Evolutionary conservation across 1,140 invertebrate genomes (phyloP), one percentile per base, ranked within the genome.

Genomic region (Cyphomyrmex costatus): DNA sequence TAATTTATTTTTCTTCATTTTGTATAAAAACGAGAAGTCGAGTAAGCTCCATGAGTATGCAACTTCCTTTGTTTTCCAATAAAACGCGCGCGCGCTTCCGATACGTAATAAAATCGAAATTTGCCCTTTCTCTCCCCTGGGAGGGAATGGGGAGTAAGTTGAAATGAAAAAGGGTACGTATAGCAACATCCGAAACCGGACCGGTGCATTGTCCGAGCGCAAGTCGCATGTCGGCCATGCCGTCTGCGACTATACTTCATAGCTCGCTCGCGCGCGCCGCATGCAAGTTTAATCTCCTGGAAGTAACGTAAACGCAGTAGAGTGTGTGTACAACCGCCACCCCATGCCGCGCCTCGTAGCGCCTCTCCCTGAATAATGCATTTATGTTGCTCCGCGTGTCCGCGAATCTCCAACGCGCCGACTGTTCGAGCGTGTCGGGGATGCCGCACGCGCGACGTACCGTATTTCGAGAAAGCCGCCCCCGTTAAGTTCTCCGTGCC

Each of bases 221-320:
- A 89, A 92, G 92, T 93, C 91, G 89, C 92, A 90, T 89, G 91
- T 92, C 92, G 91, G 76, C 60, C 63, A 77, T 88, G 73, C 86
- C 91, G 91, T 93, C 92, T 91, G 88, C 92, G 91, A 92, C 90
- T 92, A 92, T 93, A 93, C 92, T 93, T 92, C 92, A 93, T 93
- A 92, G 92, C 71, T 68, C 24, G 76, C 60, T 63, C 86, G 88
- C 89, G 88, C 89, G 90, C 91, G 89, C 90, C 89, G 92, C 92
- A 92, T 93, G 92, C 93, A 93, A 93, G 93, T 93, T 93, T 93
- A 93, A 93, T 93, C 92, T 93, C 89, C 89, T 93, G 92, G 93
- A 93, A 93, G 93, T 93, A 93, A 93, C 93, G 90, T 91, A 93
- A 93, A 93, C 92, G 92, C 93, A 90, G 56, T 77, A 63, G 58